Conservation (phyloP, 1,140 invertebrate genomes). For the Galleria mellonella region DNA sequence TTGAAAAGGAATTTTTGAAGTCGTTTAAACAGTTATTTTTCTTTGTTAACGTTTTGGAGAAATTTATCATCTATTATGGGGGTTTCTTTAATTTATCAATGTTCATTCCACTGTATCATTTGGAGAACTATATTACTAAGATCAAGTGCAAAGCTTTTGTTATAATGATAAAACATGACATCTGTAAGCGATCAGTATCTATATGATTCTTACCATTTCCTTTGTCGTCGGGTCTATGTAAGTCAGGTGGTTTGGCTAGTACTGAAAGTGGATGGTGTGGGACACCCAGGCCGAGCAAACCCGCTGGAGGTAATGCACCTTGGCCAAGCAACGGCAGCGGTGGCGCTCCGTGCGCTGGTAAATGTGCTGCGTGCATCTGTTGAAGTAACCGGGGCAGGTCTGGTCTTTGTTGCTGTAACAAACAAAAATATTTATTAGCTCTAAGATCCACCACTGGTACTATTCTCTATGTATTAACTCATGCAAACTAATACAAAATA, state of each 20-base stretch:
- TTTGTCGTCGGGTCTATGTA: slow-evolving; percentile 76
- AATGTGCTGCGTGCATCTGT: slow-evolving; percentile 93
- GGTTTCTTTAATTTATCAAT: no score
- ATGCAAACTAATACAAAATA: not conserved
- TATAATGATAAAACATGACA: not conserved
- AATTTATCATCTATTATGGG: no score
- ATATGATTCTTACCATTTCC: slow-evolving; percentile 77
- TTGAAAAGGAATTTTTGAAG: no score
- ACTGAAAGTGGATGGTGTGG: slow-evolving; percentile 80
- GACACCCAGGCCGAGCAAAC: slow-evolving; percentile 72
- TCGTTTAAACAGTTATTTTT: no score
- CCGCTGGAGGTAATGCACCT: slow-evolving; percentile 80
- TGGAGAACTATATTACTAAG: no score
- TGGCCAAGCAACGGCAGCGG: slow-evolving; percentile 80
- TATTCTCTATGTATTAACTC: no score
- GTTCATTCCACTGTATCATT: no score
- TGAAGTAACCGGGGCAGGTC: slow-evolving; percentile 85
- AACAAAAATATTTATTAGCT: not conserved
- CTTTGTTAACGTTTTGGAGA: no score
- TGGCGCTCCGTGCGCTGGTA: slow-evolving; percentile 87
- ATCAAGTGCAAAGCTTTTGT: not conserved
- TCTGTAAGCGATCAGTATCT: not conserved
- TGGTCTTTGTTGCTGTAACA: slow-evolving; percentile 83
- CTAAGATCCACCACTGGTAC: no score
- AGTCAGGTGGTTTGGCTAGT: slow-evolving; percentile 80